phyloP scores from a whole-genome alignment of 2,888 invertebrate genomes.

The Drosophila borborema region DNA sequence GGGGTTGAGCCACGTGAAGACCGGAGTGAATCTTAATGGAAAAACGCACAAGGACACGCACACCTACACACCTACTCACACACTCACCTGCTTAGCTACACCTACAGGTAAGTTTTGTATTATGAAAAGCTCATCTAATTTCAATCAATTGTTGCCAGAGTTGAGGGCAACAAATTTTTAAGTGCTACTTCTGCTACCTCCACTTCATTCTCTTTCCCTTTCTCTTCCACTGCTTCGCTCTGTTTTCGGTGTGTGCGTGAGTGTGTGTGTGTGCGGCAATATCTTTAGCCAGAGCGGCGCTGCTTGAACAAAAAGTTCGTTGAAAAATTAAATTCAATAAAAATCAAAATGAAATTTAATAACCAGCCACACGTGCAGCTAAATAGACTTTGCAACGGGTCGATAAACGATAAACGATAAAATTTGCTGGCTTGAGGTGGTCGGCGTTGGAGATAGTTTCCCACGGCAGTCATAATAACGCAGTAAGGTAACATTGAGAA shows the following conservation, averaged over 20 bases:
- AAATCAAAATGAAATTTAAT: constrained; percentile 56
- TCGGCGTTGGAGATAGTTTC: too few species aligned
- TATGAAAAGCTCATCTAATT: constrained; percentile 83
- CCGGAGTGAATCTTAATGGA: constrained; percentile 44
- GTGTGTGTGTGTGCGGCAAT: not conserved
- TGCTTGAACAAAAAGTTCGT: constrained; percentile 11
- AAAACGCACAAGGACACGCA: constrained; percentile 41
- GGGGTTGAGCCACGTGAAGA: not conserved
- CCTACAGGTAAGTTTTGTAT: constrained; percentile 59
- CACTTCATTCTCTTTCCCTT: not conserved
- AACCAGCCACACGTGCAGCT: constrained; percentile 19
- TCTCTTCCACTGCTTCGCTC: constrained; percentile 28
- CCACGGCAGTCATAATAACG: not conserved
- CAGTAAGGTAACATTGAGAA: not conserved
- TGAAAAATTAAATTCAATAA: constrained; percentile 41
- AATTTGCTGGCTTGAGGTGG: not conserved
- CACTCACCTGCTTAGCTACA: constrained; percentile 4
- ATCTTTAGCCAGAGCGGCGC: constrained; percentile 1
- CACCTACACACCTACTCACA: constrained; percentile 1
- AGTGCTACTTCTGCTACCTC: constrained; percentile 47
- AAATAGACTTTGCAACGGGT: not conserved
- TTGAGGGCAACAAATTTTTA: constrained; percentile 50
- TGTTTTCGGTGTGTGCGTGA: not conserved
- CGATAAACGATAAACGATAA: constrained; percentile 18
- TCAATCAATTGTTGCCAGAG: constrained; percentile 78